Evolutionary conservation across 2,113 vertebrate genomes (phyloP).

Genomic region (Planiliza haematocheilus): DNA sequence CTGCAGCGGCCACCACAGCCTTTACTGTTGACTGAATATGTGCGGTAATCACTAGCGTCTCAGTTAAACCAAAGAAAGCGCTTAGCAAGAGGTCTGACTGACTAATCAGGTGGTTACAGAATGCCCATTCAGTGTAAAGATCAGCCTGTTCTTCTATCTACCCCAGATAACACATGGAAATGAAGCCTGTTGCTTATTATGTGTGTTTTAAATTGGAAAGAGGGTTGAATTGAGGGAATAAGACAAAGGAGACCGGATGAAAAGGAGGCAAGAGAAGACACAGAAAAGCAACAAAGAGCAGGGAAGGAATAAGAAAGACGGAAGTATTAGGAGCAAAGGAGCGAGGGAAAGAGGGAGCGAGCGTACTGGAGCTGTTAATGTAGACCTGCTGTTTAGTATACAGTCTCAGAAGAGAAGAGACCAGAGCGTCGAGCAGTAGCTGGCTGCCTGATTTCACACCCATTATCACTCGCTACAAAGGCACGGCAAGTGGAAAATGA

Average conservation of each 20-base stretch:
- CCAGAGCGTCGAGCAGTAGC: constrained; percentile 27
- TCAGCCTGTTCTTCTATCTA: background rate
- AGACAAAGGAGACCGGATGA: background rate
- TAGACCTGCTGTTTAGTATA: constrained; percentile 46
- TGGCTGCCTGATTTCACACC: constrained; percentile 71
- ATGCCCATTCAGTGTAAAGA: background rate
- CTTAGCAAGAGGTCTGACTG: background rate
- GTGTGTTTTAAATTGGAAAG: background rate
- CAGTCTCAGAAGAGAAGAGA: constrained; percentile 52
- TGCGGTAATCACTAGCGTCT: background rate
- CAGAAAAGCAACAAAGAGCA: background rate
- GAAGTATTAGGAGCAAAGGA: background rate
- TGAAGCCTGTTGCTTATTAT: background rate
- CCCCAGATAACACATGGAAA: background rate
- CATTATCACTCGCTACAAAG: constrained; percentile 69
- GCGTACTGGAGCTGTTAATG: constrained; percentile 35
- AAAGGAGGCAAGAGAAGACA: background rate
- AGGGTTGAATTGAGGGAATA: background rate
- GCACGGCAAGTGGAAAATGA: constrained; percentile 65
- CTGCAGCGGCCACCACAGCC: background rate
- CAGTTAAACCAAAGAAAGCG: background rate
- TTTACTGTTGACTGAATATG: background rate
- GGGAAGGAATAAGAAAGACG: background rate
- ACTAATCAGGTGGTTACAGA: background rate
- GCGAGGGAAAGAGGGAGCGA: background rate